phyloP scores from a whole-genome alignment of 2,888 invertebrate species.

The Tipula lateralis region DNA sequence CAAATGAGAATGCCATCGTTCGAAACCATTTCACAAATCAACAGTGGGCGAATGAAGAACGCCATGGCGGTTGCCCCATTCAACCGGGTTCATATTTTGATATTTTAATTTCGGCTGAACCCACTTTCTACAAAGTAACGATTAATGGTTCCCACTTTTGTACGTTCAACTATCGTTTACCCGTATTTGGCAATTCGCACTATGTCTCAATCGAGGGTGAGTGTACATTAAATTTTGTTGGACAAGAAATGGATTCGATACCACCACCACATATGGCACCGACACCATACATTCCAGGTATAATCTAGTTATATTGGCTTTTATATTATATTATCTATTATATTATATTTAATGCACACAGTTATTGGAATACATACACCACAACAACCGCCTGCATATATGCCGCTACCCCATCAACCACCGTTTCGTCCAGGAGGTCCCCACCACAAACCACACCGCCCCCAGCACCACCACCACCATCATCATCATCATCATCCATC shows the following conservation, averaged over 20 bases:
- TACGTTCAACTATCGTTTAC: constrained; percentile 70
- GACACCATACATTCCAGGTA: not conserved
- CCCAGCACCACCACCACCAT: not conserved
- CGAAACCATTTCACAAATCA: constrained; percentile 51
- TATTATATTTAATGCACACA: not conserved
- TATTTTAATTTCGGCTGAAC: constrained; percentile 64
- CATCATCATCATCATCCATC: not conserved
- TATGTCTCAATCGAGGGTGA: not conserved
- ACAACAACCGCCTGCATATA: not conserved
- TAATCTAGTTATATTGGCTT: not conserved
- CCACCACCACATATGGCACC: not conserved
- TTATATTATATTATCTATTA: not conserved
- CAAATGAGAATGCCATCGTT: constrained; percentile 52
- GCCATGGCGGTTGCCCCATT: constrained; percentile 57
- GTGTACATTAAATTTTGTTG: not conserved
- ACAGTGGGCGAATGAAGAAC: constrained; percentile 53
- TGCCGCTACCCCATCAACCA: not conserved
- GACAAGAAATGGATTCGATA: not conserved
- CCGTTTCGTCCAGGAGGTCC: not conserved
- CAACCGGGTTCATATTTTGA: constrained; percentile 65
- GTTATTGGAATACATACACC: not conserved
- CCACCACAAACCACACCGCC: not conserved
- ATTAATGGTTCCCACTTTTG: constrained; percentile 75
- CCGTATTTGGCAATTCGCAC: constrained; percentile 44
- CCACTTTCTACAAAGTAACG: constrained; percentile 52